Evolutionary conservation across 2,888 invertebrate genomes (phyloP).

Genomic region (Tetragonisca angustula): DNA sequence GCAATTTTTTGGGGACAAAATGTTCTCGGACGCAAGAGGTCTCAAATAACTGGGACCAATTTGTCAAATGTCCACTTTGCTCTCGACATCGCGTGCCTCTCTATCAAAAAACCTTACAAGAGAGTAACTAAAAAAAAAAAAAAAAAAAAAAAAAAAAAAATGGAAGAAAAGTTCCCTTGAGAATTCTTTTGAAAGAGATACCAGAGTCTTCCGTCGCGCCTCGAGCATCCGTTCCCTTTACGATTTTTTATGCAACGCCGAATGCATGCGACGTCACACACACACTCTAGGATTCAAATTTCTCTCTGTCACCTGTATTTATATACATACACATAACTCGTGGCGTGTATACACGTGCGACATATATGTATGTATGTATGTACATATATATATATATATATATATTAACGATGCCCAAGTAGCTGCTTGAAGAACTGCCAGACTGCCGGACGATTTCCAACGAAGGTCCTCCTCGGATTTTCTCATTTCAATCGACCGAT

Average conservation of each 20-base stretch:
- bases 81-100: background rate
- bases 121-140: too few species aligned
- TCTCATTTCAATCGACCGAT: background rate
- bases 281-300: slow-evolving; percentile 83
- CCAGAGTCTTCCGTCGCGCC: slow-evolving; percentile 40
- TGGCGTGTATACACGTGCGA: slow-evolving; percentile 38
- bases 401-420: slow-evolving; percentile 60
- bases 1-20: too few species aligned
- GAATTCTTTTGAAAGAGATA: slow-evolving; percentile 15
- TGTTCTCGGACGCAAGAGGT: too few species aligned
- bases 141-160: too few species aligned
- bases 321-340: slow-evolving; percentile 64
- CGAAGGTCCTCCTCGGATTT: background rate
- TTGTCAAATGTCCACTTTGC: background rate
- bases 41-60: too few species aligned
- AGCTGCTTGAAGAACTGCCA: slow-evolving; percentile 65
- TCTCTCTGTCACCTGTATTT: slow-evolving; percentile 77
- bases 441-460: slow-evolving; percentile 50
- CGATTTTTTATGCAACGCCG: slow-evolving; percentile 71
- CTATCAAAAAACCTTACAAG: too few species aligned
- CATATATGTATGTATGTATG: slow-evolving; percentile 36
- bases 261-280: slow-evolving; percentile 79
- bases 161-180: too few species aligned
- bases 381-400: slow-evolving; percentile 25
- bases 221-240: slow-evolving; percentile 63